These are phyloP conservation scores for Synanthedon myopaeformis DNA, from an alignment of 2,888 invertebrate genomes.

Conservation along the genomic window DNA sequence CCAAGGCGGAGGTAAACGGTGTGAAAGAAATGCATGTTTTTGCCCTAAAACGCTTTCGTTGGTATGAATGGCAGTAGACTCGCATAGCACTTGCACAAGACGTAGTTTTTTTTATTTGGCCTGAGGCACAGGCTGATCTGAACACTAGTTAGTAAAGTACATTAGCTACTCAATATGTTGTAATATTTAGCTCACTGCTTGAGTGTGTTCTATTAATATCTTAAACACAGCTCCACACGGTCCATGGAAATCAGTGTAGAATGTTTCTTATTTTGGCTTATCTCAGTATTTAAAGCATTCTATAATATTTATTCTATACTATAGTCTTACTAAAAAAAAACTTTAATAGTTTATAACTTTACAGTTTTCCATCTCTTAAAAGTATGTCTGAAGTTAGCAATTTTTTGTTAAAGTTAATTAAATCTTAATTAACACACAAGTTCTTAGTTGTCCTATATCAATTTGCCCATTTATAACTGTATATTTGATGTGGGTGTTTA, in stretches of 20 bases:
- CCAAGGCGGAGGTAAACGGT: slow-evolving; percentile 61
- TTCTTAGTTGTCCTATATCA: too few species aligned
- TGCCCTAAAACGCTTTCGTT: slow-evolving; percentile 16
- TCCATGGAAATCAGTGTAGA: slow-evolving; percentile 11
- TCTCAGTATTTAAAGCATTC: too few species aligned
- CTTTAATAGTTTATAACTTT: too few species aligned
- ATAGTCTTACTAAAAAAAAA: too few species aligned
- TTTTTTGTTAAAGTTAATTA: too few species aligned
- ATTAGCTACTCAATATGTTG: slow-evolving; percentile 1
- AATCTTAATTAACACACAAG: too few species aligned
- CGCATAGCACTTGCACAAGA: slow-evolving; percentile 40
- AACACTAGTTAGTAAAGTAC: background rate
- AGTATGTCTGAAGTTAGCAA: too few species aligned
- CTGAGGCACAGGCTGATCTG: background rate
- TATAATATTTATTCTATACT: too few species aligned
- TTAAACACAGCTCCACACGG: slow-evolving; percentile 27
- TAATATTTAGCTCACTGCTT: slow-evolving; percentile 28
- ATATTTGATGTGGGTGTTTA: too few species aligned
- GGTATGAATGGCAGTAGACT: slow-evolving; percentile 19
- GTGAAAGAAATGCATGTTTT: slow-evolving; percentile 49
- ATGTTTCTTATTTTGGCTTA: slow-evolving; percentile 1
- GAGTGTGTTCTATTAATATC: slow-evolving; percentile 59
- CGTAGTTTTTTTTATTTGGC: background rate
- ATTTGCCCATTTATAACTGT: too few species aligned
- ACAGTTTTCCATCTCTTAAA: too few species aligned